Base-by-base conservation (phyloP, 2,888 invertebrate species). In the Pterostichus niger region DNA sequence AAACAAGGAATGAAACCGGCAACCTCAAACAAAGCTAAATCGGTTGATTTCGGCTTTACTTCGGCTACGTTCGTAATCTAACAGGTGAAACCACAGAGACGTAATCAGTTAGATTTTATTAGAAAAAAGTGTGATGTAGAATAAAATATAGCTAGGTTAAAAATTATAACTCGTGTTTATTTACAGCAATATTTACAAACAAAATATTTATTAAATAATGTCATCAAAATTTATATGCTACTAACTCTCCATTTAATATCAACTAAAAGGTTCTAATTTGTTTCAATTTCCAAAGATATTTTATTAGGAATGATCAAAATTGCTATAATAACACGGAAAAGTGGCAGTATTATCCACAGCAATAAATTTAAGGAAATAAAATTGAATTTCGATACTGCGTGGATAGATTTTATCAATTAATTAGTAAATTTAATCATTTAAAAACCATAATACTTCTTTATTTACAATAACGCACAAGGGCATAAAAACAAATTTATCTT, bases 101-200 rank as follows among this genome's bases (percentile, higher is more conserved):
- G 79, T 24, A 79, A 56, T 54, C 9, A 40, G 77, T 15, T 35
- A 71, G 1, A 56, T 40, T 52, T 13, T 17, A 17, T 11, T 44
- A 11, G 35, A 68, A 11, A 24, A 56, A 11, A 24, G 15, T 35
- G 35, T 64, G 64, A 40, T 64, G 11, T 13, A 64, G 64, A 71
- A 71, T 13, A 4, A 71, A 71, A n/a, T 71, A 44, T 17, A 24
- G 2, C 24, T 24, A 40, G 13, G 40, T 52, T 83, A 83, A 68
- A 83, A 83, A 83, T 75, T 68, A 54, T 52, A 83, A 64, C 33
- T 75, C 71, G 46, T 83, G 64, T 83, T 83, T 83, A 83, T 83
- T 76, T 83, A 83, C 83, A 83, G 83, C 68, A 83, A 83, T 83
- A 83, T 83, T 83, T 83, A 83, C 83, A 83, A 83, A 52, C 52